phyloP scores from a whole-genome alignment of 2,113 vertebrate genomes.

The Drymodes brunneopygia region DNA sequence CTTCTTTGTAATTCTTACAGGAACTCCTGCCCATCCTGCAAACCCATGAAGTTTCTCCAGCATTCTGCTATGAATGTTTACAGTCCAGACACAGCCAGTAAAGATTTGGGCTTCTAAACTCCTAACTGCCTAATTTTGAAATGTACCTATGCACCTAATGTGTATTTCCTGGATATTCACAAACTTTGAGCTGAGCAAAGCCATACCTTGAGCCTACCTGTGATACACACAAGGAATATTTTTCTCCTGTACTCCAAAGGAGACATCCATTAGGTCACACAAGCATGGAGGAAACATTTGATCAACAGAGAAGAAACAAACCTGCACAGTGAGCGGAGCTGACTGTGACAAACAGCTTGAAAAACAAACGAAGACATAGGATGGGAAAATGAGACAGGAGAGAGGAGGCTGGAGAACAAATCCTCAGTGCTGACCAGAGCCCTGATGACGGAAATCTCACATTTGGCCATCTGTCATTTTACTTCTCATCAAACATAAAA shows the following conservation, averaged over 20 bases:
- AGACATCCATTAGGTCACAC: neutral
- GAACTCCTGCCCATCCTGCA: neutral
- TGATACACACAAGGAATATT: rapidly evolving
- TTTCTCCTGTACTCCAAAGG: neutral
- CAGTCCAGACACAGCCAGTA: neutral
- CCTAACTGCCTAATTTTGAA: neutral
- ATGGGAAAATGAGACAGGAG: neutral
- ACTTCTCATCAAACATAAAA: neutral
- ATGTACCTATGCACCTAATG: rapidly evolving
- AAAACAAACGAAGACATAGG: neutral
- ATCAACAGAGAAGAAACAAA: neutral
- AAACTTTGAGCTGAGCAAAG: neutral
- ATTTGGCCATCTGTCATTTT: neutral
- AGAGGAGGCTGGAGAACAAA: neutral
- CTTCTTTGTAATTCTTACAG: neutral
- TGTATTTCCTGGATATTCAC: neutral
- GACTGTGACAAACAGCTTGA: neutral
- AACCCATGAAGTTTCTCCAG: neutral
- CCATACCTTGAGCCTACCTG: neutral
- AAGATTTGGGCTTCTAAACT: neutral
- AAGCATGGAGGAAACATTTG: neutral
- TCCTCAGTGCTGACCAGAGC: neutral
- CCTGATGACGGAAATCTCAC: neutral
- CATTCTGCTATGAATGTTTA: neutral
- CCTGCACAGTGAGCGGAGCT: neutral